Conservation (phyloP, 2,113 vertebrate species). For the Passerina amoena region DNA sequence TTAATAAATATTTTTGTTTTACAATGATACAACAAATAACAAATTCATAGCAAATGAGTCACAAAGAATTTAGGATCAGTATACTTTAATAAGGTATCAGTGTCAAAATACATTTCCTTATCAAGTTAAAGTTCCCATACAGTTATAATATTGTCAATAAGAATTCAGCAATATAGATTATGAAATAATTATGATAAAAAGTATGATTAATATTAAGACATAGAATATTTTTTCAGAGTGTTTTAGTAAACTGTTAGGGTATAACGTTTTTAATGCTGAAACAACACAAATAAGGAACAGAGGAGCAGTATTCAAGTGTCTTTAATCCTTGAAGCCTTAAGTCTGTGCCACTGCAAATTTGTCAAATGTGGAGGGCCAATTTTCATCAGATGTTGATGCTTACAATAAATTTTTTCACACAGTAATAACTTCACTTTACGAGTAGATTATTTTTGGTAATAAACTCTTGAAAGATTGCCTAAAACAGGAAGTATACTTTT, state of each 20-base stretch:
- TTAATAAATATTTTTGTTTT: conserved; percentile 66
- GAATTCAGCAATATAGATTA: conserved; percentile 81
- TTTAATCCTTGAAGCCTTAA: conserved; percentile 77
- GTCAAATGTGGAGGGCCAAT: not conserved
- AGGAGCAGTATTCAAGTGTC: conserved; percentile 66
- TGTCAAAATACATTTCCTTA: conserved; percentile 98
- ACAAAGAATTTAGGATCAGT: conserved; percentile 82
- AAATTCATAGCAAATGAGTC: conserved; percentile 68
- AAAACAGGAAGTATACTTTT: not conserved
- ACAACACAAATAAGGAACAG: conserved; percentile 66
- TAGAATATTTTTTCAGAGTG: conserved; percentile 73
- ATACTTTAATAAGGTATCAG: conserved; percentile 98
- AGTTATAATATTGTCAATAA: conserved; percentile 87
- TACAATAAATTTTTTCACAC: not conserved
- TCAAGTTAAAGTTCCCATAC: conserved; percentile 88
- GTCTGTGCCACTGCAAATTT: conserved; percentile 6
- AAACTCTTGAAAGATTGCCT: not conserved
- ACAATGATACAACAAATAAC: conserved; percentile 46
- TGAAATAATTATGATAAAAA: conserved; percentile 82
- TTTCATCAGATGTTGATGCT: not conserved
- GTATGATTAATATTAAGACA: conserved; percentile 84
- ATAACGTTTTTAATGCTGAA: conserved; percentile 79
- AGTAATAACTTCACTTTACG: not conserved
- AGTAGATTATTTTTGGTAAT: conserved; percentile 25
- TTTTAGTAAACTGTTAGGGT: conserved; percentile 79